Evolutionary conservation across 1,140 invertebrate genomes (phyloP), one percentile per base, ranked within the genome.

Genomic region (Cydia splendana): DNA sequence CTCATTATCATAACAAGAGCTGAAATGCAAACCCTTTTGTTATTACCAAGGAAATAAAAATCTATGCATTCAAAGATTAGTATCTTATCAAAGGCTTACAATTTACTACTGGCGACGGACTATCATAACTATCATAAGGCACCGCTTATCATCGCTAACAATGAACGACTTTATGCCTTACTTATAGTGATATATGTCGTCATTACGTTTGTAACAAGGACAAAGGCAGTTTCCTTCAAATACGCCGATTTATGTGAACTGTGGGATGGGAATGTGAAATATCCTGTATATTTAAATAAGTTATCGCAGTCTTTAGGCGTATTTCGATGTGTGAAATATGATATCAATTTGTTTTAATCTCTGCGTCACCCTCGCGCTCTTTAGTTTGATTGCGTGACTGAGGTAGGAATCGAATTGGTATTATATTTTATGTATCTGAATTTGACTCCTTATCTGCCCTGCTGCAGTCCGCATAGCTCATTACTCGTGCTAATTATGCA

Each of bases 141-240:
- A 13, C 6, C 34, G 67, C 76, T 81, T 85, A 84, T 85, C 84
- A 83, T 53, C 80, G 79, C 80, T 82, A 79, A 80, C 81, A 79
- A 80, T 76, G 79, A 80, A 79, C 76, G 53, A 65, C 75, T 76
- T 81, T 83, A 80, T 78, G 42, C 53, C 13, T 24, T 45, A 74
- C 20, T 51, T 51, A 28, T 71, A 38, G 30, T 38, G 34, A 71
- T 71, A 45, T 34, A 51, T 24, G 73, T 24, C 18, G 73, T 45
- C 18, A 51, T 48, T 48, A 74, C 73, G 28, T 28, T 15, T 24
- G 73, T 15, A 71, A 34, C 67, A 71, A 71, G 34, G 67, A 45
- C 45, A 74, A 74, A 74, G 73, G 20, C 38, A 74, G 67, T 38
- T 38, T 42, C 34, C n/a, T 45, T n/a, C 67, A 18, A 71, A 15